Percentiles rank a stretch among this genome's conserved stretches.
These are phyloP conservation scores for Eutrigla gurnardus DNA, from an alignment of 2,797 vertebrate species.

Conservation along the genomic window DNA sequence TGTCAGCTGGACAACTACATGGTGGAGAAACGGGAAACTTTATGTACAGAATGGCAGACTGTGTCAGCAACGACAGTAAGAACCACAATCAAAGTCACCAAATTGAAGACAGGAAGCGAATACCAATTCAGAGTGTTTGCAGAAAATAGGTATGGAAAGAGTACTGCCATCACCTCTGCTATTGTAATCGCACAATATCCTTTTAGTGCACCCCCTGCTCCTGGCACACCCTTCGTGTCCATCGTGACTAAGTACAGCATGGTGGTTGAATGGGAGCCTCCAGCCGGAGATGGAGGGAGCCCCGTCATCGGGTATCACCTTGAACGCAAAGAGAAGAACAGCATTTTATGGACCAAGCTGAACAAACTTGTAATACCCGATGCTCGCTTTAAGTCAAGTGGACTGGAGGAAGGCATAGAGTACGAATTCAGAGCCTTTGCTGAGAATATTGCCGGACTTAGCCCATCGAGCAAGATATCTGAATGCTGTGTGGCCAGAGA, in stretches of 20 bases:
- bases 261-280: slow-evolving; percentile 92
- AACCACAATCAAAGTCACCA: slow-evolving; percentile 92
- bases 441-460: slow-evolving; percentile 92
- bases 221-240: slow-evolving; percentile 89
- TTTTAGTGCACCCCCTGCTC: slow-evolving; percentile 90
- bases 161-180: slow-evolving; percentile 87
- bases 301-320: slow-evolving; percentile 91
- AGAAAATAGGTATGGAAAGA: slow-evolving; percentile 95
- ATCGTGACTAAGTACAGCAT: slow-evolving; percentile 91
- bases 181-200: slow-evolving; percentile 91
- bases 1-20: slow-evolving; percentile 95
- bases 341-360: slow-evolving; percentile 94
- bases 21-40: slow-evolving; percentile 93
- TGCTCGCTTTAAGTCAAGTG: slow-evolving; percentile 90
- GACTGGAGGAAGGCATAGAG: slow-evolving; percentile 92
- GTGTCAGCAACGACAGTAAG: slow-evolving; percentile 95
- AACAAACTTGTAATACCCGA: slow-evolving; percentile 91
- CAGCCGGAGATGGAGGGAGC: slow-evolving; percentile 92
- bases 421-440: slow-evolving; percentile 95
- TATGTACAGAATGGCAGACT: slow-evolving; percentile 89
- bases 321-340: slow-evolving; percentile 96
- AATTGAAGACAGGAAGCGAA: slow-evolving; percentile 91
- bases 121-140: slow-evolving; percentile 96
- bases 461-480: slow-evolving; percentile 90
- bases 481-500: slow-evolving; percentile 91